phyloP scores from a whole-genome alignment of 2,797 vertebrate species.

The Triplophysa bombifrons region DNA sequence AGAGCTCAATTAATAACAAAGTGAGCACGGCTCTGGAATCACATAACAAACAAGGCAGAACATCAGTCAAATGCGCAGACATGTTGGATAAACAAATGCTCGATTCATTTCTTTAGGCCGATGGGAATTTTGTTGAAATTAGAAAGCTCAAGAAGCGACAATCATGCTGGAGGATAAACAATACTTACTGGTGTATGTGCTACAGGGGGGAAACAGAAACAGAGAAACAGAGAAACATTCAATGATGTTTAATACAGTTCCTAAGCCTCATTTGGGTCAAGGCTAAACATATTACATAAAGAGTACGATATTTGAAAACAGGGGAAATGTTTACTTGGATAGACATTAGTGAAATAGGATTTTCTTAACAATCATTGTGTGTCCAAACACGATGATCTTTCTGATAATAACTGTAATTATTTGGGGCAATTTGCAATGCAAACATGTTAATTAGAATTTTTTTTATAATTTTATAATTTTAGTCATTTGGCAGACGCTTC shows the following conservation, averaged over 20 bases:
- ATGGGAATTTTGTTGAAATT: constrained; percentile 80
- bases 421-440: too few relatives aligned
- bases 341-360: not conserved
- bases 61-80: constrained; percentile 78
- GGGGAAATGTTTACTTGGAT: not conserved
- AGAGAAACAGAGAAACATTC: constrained; percentile 29
- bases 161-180: constrained; percentile 54
- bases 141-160: constrained; percentile 71
- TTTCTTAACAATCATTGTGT: too few relatives aligned
- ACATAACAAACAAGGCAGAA: constrained; percentile 83
- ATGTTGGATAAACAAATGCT: constrained; percentile 77
- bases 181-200: constrained; percentile 37
- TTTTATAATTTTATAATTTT: too few relatives aligned
- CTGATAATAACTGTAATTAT: too few relatives aligned
- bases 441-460: too few relatives aligned
- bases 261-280: constrained; percentile 22
- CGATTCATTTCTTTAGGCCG: constrained; percentile 73
- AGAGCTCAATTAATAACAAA: constrained; percentile 58
- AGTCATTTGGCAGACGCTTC: too few relatives aligned
- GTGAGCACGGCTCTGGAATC: constrained; percentile 61
- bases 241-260: constrained; percentile 29
- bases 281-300: not conserved
- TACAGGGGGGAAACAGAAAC: constrained; percentile 42
- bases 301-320: too few relatives aligned
- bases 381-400: too few relatives aligned